These are phyloP conservation scores for Lasiurus cinereus DNA, from an alignment of 2,113 vertebrate species.

Conservation along the genomic window DNA sequence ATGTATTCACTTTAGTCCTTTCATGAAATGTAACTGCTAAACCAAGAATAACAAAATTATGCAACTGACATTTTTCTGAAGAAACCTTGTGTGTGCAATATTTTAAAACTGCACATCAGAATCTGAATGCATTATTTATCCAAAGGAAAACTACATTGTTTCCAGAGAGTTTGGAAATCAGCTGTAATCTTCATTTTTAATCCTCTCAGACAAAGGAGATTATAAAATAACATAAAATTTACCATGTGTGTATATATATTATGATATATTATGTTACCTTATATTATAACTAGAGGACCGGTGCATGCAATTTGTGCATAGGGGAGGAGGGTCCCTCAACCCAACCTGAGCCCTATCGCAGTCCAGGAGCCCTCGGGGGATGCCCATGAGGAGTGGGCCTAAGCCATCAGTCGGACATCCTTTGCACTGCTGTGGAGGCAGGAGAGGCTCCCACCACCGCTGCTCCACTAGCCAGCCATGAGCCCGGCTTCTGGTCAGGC, in stretches of 20 bases:
- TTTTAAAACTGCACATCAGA: background rate
- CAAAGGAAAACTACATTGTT: background rate
- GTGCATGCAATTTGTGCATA: too few relatives aligned
- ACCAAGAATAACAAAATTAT: constrained; percentile 53
- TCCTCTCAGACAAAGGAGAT: background rate
- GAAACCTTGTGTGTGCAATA: background rate
- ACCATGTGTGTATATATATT: background rate
- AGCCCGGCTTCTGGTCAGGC: too few relatives aligned
- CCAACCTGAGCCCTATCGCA: too few relatives aligned
- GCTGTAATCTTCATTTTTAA: background rate
- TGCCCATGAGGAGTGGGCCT: too few relatives aligned
- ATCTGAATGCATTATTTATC: background rate
- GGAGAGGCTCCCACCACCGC: too few relatives aligned
- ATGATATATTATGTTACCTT: too few relatives aligned
- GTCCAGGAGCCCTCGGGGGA: too few relatives aligned
- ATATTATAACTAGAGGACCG: too few relatives aligned
- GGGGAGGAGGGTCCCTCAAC: too few relatives aligned
- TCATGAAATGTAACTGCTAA: background rate
- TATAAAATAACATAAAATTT: background rate
- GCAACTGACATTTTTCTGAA: background rate
- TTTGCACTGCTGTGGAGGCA: too few relatives aligned
- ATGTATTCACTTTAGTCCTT: background rate
- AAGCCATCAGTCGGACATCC: too few relatives aligned
- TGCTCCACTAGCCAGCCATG: too few relatives aligned
- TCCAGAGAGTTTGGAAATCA: background rate